Conservation (phyloP, 2,797 vertebrate genomes). For the Danionella dracula region DNA sequence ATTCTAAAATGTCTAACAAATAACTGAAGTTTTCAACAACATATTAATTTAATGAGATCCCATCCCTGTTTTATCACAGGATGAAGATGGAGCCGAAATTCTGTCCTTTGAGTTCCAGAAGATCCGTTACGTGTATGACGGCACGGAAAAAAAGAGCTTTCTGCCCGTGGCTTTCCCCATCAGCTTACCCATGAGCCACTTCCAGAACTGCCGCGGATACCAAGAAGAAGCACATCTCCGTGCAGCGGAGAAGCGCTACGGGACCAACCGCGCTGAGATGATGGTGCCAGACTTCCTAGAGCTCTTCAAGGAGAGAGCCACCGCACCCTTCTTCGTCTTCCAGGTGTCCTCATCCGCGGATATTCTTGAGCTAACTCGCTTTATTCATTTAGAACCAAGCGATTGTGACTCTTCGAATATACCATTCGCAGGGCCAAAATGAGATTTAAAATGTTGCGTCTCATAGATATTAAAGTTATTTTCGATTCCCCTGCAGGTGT, state of each 20-base stretch:
- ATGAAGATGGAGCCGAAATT: slow-evolving; percentile 71
- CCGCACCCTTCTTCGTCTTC: slow-evolving; percentile 95
- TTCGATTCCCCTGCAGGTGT: slow-evolving; percentile 70
- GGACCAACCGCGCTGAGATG: slow-evolving; percentile 93
- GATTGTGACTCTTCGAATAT: too few species aligned
- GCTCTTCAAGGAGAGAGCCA: slow-evolving; percentile 92
- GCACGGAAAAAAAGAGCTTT: slow-evolving; percentile 77
- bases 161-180: slow-evolving; percentile 83
- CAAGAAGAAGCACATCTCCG: slow-evolving; percentile 85
- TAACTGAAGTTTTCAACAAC: too few species aligned
- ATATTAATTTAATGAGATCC: too few species aligned
- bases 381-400: not conserved
- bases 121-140: slow-evolving; percentile 84
- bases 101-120: slow-evolving; percentile 95
- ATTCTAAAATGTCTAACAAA: too few species aligned
- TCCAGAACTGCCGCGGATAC: slow-evolving; percentile 86
- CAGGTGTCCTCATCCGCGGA: slow-evolving; percentile 67
- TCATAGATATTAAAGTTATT: not conserved
- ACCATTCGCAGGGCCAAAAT: too few species aligned
- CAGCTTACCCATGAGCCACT: slow-evolving; percentile 72
- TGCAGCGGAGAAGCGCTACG: slow-evolving; percentile 82
- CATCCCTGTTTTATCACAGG: slow-evolving; percentile 72
- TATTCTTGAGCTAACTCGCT: too few species aligned
- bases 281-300: slow-evolving; percentile 94
- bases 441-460: too few species aligned